These are phyloP conservation scores for Drosophila ezoana DNA, from an alignment of 2,888 invertebrate species.

Conservation along the genomic window DNA sequence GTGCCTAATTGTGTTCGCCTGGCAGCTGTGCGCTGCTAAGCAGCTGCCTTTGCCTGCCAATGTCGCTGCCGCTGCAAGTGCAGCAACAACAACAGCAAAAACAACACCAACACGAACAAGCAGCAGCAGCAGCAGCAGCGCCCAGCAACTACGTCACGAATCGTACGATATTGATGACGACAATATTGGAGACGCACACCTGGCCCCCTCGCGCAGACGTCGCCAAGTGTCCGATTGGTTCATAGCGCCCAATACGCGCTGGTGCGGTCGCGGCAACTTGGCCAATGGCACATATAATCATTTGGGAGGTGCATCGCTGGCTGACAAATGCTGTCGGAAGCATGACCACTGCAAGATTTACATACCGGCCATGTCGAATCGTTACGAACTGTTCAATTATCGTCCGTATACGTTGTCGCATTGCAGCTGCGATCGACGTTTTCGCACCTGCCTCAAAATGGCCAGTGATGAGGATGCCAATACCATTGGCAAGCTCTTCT, in stretches of 20 bases:
- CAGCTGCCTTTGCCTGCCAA: conserved; percentile 60
- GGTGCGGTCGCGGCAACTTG: conserved; percentile 96
- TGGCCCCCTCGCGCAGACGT: conserved; percentile 47
- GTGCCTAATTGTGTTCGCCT: conserved; percentile 35
- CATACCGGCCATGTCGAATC: conserved; percentile 93
- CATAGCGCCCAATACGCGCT: conserved; percentile 95
- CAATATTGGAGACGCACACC: conserved; percentile 20
- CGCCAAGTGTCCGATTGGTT: conserved; percentile 87
- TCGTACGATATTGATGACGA: conserved; percentile 71
- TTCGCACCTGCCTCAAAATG: conserved; percentile 95
- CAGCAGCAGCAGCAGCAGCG: conserved; percentile 21
- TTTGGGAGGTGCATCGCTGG: conserved; percentile 92
- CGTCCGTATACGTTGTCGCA: conserved; percentile 95
- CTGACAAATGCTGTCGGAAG: conserved; percentile 94
- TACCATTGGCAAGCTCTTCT: conserved; percentile 96
- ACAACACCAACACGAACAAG: conserved; percentile 33
- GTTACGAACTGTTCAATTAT: conserved; percentile 95
- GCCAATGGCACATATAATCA: conserved; percentile 91
- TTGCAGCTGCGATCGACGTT: conserved; percentile 95
- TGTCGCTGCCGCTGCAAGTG: conserved; percentile 47
- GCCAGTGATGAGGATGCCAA: conserved; percentile 94
- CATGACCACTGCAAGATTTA: conserved; percentile 95
- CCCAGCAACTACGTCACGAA: conserved; percentile 61
- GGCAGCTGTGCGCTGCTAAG: conserved; percentile 51
- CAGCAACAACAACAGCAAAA: conserved; percentile 36